Percentiles rank a stretch among this genome's conserved stretches.
Conservation (phyloP, 2,113 vertebrate genomes). For the Sinocyclocheilus anophthalmus region DNA sequence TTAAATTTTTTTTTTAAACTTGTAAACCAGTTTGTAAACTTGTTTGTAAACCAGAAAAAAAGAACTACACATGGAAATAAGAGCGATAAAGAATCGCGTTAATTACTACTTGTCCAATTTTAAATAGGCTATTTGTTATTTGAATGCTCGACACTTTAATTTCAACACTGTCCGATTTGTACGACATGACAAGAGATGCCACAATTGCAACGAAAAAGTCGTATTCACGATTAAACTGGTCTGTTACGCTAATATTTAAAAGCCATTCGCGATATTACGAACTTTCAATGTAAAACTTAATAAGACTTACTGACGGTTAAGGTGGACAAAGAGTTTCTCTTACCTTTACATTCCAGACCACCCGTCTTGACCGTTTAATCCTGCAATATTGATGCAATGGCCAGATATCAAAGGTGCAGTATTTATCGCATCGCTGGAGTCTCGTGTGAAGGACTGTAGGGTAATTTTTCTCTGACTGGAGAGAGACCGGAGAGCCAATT, state of each 20-base stretch:
- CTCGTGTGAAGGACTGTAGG: conserved; percentile 29
- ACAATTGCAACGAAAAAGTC: too few species aligned
- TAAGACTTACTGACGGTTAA: background rate
- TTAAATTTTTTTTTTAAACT: background rate
- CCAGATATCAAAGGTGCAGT: conserved; percentile 4
- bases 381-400: background rate
- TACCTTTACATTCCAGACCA: conserved; percentile 32
- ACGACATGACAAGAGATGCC: background rate
- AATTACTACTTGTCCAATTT: background rate
- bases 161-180: background rate
- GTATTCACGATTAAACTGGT: background rate
- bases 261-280: background rate
- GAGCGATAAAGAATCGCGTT: background rate
- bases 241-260: background rate
- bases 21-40: background rate
- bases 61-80: background rate
- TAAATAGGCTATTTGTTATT: background rate
- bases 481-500: conserved; percentile 17
- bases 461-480: conserved; percentile 30
- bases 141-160: background rate
- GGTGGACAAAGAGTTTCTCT: background rate
- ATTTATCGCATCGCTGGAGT: conserved; percentile 32
- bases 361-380: background rate
- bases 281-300: background rate
- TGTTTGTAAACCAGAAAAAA: background rate